Conservation (phyloP, 2,888 invertebrate species). For the Ichneumoninae sp. region DNA sequence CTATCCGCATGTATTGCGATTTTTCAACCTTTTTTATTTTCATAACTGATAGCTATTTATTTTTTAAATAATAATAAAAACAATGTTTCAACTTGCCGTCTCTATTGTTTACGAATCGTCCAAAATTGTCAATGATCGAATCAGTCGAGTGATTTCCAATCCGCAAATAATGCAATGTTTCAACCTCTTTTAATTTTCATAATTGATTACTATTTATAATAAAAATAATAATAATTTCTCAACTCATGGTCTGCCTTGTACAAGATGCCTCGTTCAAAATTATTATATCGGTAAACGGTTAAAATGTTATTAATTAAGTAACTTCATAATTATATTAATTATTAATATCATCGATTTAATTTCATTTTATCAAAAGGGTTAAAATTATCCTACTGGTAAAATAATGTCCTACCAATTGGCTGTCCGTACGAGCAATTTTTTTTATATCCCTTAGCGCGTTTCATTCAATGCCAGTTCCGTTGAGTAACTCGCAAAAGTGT, state of each 20-base stretch:
- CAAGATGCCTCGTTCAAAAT: not conserved
- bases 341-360: not conserved
- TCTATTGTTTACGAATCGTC: no score
- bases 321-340: not conserved
- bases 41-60: no score
- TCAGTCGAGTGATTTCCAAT: no score
- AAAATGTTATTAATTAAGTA: not conserved
- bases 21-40: not conserved
- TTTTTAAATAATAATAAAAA: no score
- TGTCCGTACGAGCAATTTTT: not conserved
- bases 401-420: not conserved
- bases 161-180: no score
- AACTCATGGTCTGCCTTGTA: not conserved
- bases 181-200: no score
- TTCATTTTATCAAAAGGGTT: not conserved
- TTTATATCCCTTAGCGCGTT: not conserved
- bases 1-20: not conserved
- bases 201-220: no score
- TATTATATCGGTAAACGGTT: not conserved
- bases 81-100: no score
- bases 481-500: conserved; percentile 8
- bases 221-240: no score
- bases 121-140: no score
- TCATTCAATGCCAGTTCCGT: conserved; percentile 18
- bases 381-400: not conserved